Evolutionary conservation across 1,140 invertebrate species (phyloP).

Genomic region (Aphis craccivora): DNA sequence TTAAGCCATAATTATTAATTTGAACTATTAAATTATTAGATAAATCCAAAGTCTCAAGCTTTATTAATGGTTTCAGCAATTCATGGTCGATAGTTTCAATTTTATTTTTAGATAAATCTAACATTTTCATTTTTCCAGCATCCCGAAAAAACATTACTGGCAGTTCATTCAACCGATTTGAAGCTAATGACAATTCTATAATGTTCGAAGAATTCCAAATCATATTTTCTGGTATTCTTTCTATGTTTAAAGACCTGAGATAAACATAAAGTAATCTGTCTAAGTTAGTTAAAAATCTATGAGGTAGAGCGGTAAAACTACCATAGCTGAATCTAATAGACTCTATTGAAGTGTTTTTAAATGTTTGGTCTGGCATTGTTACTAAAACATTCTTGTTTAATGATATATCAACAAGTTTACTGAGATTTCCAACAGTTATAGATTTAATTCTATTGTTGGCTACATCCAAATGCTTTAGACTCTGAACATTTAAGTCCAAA

Average conservation of each 20-base stretch:
- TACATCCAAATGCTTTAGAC: conserved; percentile 44
- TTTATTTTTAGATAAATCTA: conserved; percentile 70
- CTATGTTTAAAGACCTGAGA: conserved; percentile 19
- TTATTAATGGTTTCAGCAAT: conserved; percentile 66
- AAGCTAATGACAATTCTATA: conserved; percentile 67
- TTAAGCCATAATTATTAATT: conserved; percentile 11
- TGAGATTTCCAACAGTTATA: conserved; percentile 6
- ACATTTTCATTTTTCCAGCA: conserved; percentile 66
- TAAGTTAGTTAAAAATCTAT: conserved; percentile 36
- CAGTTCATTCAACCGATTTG: conserved; percentile 68
- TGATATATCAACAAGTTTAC: conserved; percentile 6
- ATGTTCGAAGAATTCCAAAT: conserved; percentile 68
- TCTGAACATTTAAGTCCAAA: conserved; percentile 31
- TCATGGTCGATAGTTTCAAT: conserved; percentile 67
- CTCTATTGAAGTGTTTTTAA: conserved; percentile 67
- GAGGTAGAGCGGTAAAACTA: conserved; percentile 68
- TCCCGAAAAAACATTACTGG: conserved; percentile 69
- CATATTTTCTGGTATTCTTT: conserved; percentile 68
- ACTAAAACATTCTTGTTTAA: conserved; percentile 37
- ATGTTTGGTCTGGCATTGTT: conserved; percentile 41
- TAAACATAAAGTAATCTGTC: background rate
- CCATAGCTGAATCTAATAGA: conserved; percentile 67
- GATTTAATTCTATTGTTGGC: conserved; percentile 17
- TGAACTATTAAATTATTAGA: conserved; percentile 64
- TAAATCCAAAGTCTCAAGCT: conserved; percentile 68